Evolutionary conservation across 2,797 vertebrate genomes (phyloP), one percentile per base, ranked within the genome.

Genomic region (Rhinichthys osculus): DNA sequence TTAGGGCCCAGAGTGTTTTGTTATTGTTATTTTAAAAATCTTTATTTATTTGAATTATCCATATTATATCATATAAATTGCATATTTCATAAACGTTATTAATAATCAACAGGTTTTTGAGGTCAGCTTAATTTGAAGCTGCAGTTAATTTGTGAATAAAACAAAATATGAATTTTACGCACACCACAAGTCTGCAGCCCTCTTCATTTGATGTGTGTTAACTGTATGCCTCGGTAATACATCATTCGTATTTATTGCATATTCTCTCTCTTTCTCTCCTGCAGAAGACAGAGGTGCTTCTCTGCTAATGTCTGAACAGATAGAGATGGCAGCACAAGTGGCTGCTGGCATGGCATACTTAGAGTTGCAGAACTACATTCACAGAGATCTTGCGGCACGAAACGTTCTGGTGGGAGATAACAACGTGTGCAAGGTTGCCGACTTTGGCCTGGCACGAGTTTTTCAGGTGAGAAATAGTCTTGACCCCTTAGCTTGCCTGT

Each of bases 331-430:
- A 0, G 94, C 97, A 5, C 98, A 99, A 90, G 97, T 99, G 72
- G 97, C 98, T 0, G 92, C 96, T 0, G 98, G 98, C 13, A 99
- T 99, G 98, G 97, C 97, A 3, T 99, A 96, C 79, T 93, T 99
- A 62, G 98, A 99, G 92, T 91, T 94, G 1, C 97, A 98, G 93
- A 99, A 98, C 92, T 99, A 98, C 76, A 99, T 99, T 88, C 98
- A 99, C 90, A 94, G 98, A 91, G 98, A 99, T 91, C 93, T 99
- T 91, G 98, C 98, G 62, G 98, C 98, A 77, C 95, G 98, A 89
- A 99, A 99, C 40, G 97, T 99, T 50, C 95, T 99, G 78, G 98
- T 99, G 89, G 97, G 97, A 1, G 98, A 99, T 64, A 97, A 98
- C 88, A 96, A 94, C 89, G 91, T 97, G 93, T 99, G 97, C 94